phyloP scores from a whole-genome alignment of 2,797 vertebrate genomes.

The Schizopygopsis pylzovi region DNA sequence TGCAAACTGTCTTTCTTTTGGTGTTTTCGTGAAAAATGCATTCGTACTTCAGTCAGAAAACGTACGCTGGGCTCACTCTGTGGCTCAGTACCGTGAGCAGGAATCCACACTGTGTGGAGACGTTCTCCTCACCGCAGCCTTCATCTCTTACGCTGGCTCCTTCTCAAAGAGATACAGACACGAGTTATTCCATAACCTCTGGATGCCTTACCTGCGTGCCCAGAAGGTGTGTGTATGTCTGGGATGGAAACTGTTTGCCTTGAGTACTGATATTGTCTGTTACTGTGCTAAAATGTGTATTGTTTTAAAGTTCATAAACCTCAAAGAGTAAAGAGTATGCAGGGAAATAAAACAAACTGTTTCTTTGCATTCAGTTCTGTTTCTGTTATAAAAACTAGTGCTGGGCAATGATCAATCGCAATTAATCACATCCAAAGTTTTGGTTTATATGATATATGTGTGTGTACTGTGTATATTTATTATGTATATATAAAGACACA shows the following conservation, averaged over 20 bases:
- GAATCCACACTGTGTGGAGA: slow-evolving; percentile 81
- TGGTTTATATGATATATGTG: no score
- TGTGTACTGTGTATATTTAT: no score
- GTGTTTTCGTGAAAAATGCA: slow-evolving; percentile 14
- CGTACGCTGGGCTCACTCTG: slow-evolving; percentile 78
- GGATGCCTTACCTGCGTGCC: slow-evolving; percentile 75
- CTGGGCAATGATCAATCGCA: neutral
- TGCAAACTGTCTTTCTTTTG: neutral
- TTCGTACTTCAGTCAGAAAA: slow-evolving; percentile 77
- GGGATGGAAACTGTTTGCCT: neutral
- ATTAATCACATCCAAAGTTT: neutral
- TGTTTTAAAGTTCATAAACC: neutral
- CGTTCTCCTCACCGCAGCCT: slow-evolving; percentile 76
- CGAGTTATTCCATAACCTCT: slow-evolving; percentile 76
- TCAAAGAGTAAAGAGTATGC: neutral
- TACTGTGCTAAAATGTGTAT: neutral
- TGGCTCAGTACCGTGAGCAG: slow-evolving; percentile 79
- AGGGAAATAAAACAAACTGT: neutral
- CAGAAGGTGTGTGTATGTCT: slow-evolving; percentile 67
- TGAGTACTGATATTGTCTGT: neutral
- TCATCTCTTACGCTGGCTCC: slow-evolving; percentile 78
- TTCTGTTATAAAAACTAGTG: neutral
- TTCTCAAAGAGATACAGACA: slow-evolving; percentile 77
- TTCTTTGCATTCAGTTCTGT: neutral
- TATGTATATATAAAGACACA: no score